phyloP scores from a whole-genome alignment of 2,797 vertebrate species.

The Dallia pectoralis region DNA sequence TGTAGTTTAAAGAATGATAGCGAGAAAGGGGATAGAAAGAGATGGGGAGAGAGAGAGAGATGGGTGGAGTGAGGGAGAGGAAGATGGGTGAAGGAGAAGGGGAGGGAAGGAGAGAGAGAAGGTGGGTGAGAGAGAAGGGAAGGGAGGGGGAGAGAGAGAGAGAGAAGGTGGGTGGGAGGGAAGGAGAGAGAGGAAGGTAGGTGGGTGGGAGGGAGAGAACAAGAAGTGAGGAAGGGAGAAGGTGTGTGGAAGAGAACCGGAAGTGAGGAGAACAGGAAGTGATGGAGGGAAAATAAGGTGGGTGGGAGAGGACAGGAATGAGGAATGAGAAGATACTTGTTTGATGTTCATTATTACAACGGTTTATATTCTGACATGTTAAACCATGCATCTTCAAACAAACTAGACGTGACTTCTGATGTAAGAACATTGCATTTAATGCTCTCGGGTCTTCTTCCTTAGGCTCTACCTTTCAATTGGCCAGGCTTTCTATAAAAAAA shows the following conservation, averaged over 20 bases:
- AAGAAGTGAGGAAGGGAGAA: not conserved
- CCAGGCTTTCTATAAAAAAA: not conserved
- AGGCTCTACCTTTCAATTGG: not conserved
- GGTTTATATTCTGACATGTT: constrained; percentile 33
- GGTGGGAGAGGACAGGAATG: not conserved
- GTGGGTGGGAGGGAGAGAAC: not conserved
- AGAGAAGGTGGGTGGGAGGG: not conserved
- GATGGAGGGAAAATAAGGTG: not conserved
- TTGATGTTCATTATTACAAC: constrained; percentile 29
- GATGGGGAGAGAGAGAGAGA: not conserved
- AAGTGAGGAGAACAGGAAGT: not conserved
- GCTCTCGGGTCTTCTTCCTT: not conserved
- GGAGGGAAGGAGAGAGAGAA: not conserved
- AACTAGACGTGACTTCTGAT: not conserved
- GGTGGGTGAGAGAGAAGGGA: not conserved
- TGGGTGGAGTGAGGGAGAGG: not conserved
- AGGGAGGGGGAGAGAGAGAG: not conserved
- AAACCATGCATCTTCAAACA: not conserved
- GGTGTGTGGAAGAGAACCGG: too few species aligned
- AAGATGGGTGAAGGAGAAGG: too few species aligned
- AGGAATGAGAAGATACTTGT: constrained; percentile 3
- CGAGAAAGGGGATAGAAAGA: not conserved
- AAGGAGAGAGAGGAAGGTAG: not conserved
- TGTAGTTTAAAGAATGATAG: not conserved
- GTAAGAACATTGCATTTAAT: not conserved